Conservation (phyloP, 2,797 vertebrate genomes). For the Protosalanx chinensis region DNA sequence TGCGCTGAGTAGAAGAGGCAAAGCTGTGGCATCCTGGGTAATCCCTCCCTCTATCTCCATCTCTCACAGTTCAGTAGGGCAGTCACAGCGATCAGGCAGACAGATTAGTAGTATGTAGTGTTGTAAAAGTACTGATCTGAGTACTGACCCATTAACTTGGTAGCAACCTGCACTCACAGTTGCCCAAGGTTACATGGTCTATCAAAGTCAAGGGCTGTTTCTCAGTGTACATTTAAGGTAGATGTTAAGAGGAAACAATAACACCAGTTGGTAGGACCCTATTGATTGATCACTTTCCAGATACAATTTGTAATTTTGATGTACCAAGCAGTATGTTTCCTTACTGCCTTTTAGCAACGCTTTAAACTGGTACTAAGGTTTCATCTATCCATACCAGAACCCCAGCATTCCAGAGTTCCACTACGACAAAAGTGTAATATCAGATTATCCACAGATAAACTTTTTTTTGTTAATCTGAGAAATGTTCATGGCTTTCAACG, state of each 20-base stretch:
- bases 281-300: too few species aligned
- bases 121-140: conserved; percentile 40
- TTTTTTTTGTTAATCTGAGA: conserved; percentile 23
- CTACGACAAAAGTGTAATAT: conserved; percentile 17
- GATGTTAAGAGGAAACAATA: too few species aligned
- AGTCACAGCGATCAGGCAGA: not conserved
- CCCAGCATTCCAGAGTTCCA: conserved; percentile 14
- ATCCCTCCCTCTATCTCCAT: conserved; percentile 17
- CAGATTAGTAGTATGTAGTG: conserved; percentile 2
- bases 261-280: too few species aligned
- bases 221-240: too few species aligned
- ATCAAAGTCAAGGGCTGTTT: too few species aligned
- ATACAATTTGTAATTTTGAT: too few species aligned
- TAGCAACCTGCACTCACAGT: not conserved
- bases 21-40: conserved; percentile 17
- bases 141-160: conserved; percentile 16
- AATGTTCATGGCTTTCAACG: conserved; percentile 2
- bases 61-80: conserved; percentile 10
- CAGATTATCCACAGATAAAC: conserved; percentile 31
- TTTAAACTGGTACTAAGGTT: too few species aligned
- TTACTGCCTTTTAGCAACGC: too few species aligned
- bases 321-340: too few species aligned
- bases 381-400: not conserved
- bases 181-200: too few species aligned
- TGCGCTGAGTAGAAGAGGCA: conserved; percentile 11